Base-by-base conservation (phyloP, 2,797 vertebrate genomes). In the Cuculus canorus region DNA sequence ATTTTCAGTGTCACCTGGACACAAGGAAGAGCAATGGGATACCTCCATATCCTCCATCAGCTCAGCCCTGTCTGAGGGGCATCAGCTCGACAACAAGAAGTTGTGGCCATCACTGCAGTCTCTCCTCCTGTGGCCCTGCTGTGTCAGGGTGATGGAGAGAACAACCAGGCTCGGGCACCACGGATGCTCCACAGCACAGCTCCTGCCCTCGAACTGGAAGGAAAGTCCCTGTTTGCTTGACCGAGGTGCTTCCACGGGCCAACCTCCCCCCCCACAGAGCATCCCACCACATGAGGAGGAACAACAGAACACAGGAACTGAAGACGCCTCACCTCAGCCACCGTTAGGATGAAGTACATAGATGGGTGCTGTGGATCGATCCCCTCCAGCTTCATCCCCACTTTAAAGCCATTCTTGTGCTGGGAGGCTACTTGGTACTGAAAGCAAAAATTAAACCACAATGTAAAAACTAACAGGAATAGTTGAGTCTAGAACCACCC, bases 311-410 rank as follows among this genome's bases (percentile, higher is more conserved):
- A 15, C 0, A 0, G 47, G 32, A 56, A 41, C 22, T 2, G 19
- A 60, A 81, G 18, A 39, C 2, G 4, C 76, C 98, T 98, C 96
- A 99, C 99, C 99, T 99, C 99, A 5, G 99, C 98, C 97, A 99
- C 99, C 0, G 99, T 99, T 95, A 99, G 98, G 94, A 99, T 98
- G 68, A 99, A 99, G 98, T 99, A 99, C 99, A 99, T 99, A 41
- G 99, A 99, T 0, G 99, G 99, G 93, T 99, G 99, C 88, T 99
- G 99, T 0, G 99, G 99, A 96, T 99, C 99, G 0, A 99, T 99
- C 59, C 99, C 99, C 95, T 99, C 99, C 96, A 99, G 97, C 93
- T 99, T 99, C 99, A 99, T 99, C 37, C 99, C 99, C 95, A 98
- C 98, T 94, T 98, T 98, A 94, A 99, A 99, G 95, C 98, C 98